Evolutionary conservation across 2,888 invertebrate species (phyloP).

Genomic region (Cryptus armator): DNA sequence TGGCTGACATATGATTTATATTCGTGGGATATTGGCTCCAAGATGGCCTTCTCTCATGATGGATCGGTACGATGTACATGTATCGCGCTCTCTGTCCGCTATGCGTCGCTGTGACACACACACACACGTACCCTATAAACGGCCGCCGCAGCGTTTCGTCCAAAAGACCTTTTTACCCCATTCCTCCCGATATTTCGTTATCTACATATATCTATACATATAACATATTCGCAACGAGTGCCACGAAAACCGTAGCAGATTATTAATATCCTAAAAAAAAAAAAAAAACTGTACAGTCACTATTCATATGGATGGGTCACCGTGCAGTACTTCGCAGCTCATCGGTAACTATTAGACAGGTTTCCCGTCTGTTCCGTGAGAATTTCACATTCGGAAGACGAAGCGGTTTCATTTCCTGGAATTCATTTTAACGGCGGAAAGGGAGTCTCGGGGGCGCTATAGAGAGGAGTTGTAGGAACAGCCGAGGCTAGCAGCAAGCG

Average conservation of each 20-base stretch:
- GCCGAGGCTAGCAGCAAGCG: constrained; percentile 4
- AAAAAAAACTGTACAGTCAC: constrained; percentile 6
- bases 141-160: constrained; percentile 18
- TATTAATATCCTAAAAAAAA: constrained; percentile 23
- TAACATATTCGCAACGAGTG: neutral
- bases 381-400: constrained; percentile 74
- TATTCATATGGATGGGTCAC: constrained; percentile 28
- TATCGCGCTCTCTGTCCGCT: constrained; percentile 32
- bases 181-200: constrained; percentile 8
- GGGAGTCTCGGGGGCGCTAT: neutral
- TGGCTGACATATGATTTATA: constrained; percentile 78
- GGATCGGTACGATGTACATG: constrained; percentile 71
- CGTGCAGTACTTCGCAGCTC: constrained; percentile 65
- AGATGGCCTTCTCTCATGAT: constrained; percentile 76
- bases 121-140: neutral
- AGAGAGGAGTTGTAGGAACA: constrained; percentile 15
- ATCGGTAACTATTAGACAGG: constrained; percentile 71
- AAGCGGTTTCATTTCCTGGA: constrained; percentile 75
- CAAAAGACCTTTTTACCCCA: constrained; percentile 21
- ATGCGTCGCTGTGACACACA: constrained; percentile 18
- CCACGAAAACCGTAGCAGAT: constrained; percentile 8
- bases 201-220: constrained; percentile 15
- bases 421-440: constrained; percentile 70
- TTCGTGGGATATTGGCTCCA: constrained; percentile 78
- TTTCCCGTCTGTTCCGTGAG: constrained; percentile 63